phyloP scores from a whole-genome alignment of 92 coral and sea anemone genomes.

The Palythoa caribaeorum region DNA sequence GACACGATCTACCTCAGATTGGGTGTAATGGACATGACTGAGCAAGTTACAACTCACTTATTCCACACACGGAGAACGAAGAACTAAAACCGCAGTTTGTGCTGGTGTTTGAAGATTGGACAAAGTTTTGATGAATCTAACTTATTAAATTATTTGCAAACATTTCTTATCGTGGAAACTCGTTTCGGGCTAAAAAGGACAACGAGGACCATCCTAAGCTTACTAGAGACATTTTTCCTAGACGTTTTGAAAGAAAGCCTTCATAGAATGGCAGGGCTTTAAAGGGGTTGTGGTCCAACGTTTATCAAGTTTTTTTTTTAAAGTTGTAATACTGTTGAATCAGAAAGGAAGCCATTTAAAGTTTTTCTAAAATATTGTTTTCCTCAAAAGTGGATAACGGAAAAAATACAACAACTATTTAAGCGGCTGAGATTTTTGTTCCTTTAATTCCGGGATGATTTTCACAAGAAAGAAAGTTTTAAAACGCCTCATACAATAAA shows the following conservation, averaged over 20 bases:
- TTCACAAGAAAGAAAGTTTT: background rate
- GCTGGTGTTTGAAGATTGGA: too few relatives aligned
- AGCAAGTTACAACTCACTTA: too few relatives aligned
- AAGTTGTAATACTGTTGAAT: background rate
- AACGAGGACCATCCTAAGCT: background rate
- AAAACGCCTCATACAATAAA: background rate
- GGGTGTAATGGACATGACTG: too few relatives aligned
- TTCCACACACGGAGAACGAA: too few relatives aligned
- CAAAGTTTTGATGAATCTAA: too few relatives aligned
- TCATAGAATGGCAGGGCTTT: background rate
- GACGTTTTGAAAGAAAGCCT: background rate
- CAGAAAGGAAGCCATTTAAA: constrained; percentile 1
- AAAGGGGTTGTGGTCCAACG: background rate
- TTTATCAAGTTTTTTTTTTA: background rate
- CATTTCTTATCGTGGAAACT: too few relatives aligned
- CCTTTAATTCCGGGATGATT: background rate
- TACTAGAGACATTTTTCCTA: background rate
- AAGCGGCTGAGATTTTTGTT: background rate
- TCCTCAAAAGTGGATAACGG: background rate
- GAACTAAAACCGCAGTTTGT: too few relatives aligned
- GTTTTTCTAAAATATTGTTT: background rate
- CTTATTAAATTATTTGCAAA: too few relatives aligned
- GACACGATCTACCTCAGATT: too few relatives aligned
- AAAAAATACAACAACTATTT: background rate
- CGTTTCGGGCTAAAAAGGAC: background rate